These are phyloP conservation scores for Tonatia bakeri DNA, from an alignment of 2,113 vertebrate genomes.

Conservation along the genomic window DNA sequence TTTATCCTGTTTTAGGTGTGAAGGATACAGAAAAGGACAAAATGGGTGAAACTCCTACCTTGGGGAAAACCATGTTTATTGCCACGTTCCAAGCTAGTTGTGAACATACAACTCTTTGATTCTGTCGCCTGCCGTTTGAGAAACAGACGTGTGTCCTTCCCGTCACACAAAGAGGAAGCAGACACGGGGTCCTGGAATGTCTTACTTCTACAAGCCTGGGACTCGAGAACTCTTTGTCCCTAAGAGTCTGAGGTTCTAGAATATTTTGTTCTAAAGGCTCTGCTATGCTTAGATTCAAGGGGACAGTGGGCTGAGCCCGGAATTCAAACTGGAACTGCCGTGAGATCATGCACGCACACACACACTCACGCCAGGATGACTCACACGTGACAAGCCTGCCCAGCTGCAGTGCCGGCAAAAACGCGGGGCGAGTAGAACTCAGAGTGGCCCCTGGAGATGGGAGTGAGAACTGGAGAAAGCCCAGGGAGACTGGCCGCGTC, in stretches of 20 bases:
- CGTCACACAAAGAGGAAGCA: background rate
- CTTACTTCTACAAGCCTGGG: background rate
- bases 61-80: background rate
- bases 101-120: too few species aligned
- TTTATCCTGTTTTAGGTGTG: background rate
- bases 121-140: background rate
- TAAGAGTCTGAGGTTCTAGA: background rate
- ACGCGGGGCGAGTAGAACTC: background rate
- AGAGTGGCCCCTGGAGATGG: background rate
- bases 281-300: background rate
- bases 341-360: background rate
- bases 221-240: background rate
- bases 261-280: background rate
- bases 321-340: background rate
- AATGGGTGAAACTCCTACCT: background rate
- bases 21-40: background rate
- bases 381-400: background rate
- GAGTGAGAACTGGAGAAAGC: background rate
- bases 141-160: background rate
- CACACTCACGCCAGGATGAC: background rate
- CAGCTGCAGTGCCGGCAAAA: background rate
- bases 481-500: background rate
- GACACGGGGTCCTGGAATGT: background rate
- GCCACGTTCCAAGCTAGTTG: background rate
- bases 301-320: background rate